Evolutionary conservation across 2,113 vertebrate genomes (phyloP).

Genomic region (Oceanodroma tethys): DNA sequence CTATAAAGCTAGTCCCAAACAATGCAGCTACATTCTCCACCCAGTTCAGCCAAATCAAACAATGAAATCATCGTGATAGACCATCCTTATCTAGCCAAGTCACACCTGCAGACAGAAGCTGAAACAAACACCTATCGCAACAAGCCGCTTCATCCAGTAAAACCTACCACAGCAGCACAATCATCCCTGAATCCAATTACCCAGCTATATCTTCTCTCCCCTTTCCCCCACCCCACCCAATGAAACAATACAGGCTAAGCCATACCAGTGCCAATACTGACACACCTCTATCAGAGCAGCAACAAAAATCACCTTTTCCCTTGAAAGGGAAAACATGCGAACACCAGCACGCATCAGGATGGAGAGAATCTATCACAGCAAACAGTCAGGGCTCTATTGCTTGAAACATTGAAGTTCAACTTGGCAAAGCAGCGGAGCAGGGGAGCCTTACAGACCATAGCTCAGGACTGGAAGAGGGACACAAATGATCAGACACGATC

Average conservation of each 20-base stretch:
- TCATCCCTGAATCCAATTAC: constrained; percentile 4
- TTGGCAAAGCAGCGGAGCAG: background rate
- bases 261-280: constrained; percentile 4
- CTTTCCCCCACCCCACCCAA: constrained; percentile 48
- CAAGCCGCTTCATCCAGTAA: constrained; percentile 41
- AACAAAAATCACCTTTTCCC: background rate
- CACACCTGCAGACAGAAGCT: constrained; percentile 56
- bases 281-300: background rate
- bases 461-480: background rate
- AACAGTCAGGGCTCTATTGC: background rate
- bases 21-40: constrained; percentile 49
- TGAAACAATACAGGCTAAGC: background rate
- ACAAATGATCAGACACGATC: background rate
- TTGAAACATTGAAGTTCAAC: background rate
- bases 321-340: background rate
- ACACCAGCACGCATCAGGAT: background rate
- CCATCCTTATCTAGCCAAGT: constrained; percentile 51
- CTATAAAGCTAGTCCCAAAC: constrained; percentile 50
- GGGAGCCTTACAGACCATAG: background rate
- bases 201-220: background rate
- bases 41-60: constrained; percentile 60
- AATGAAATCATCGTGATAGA: constrained; percentile 58
- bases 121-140: constrained; percentile 41
- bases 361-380: background rate
- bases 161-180: constrained; percentile 40